Conservation (phyloP, 2,888 invertebrate genomes). For the Callyntrura guangdongensis region DNA sequence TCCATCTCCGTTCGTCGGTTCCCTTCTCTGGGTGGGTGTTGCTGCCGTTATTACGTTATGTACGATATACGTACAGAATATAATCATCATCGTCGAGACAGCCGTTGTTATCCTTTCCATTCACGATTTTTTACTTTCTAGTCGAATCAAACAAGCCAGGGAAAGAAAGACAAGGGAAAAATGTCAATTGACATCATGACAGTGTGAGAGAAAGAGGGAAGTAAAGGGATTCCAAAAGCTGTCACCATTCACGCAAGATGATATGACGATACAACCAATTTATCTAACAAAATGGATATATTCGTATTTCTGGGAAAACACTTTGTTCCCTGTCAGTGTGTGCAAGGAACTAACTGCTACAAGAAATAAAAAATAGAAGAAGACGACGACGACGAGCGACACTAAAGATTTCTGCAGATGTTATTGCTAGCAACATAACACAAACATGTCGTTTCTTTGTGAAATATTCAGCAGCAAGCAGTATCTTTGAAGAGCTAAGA, state of each 20-base stretch:
- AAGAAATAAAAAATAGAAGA: neutral
- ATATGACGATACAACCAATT: constrained; percentile 69
- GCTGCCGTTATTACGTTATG: neutral
- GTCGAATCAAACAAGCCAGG: neutral
- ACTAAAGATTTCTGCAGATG: neutral
- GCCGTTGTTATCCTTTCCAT: constrained; percentile 55
- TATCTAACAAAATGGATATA: constrained; percentile 19
- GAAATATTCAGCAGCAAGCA: constrained; percentile 53
- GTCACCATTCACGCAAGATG: constrained; percentile 56
- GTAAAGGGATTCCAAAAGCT: constrained; percentile 56
- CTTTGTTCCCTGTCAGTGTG: constrained; percentile 46
- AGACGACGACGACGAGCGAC: neutral
- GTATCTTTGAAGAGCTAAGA: constrained; percentile 30
- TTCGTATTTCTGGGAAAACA: constrained; percentile 4
- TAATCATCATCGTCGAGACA: neutral
- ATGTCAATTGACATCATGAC: constrained; percentile 61
- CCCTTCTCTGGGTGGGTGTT: constrained; percentile 5
- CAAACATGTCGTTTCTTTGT: constrained; percentile 41
- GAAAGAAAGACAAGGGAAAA: constrained; percentile 37
- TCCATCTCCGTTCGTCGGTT: neutral
- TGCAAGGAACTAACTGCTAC: constrained; percentile 26
- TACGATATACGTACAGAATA: neutral
- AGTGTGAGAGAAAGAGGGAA: constrained; percentile 5
- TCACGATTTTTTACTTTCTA: constrained; percentile 19
- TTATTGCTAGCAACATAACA: constrained; percentile 43